A percentile compares a stretch with the other conserved stretches of the same genome.
Evolutionary conservation across 1,140 invertebrate species (phyloP).

Genomic region (Dendrolimus punctatus): DNA sequence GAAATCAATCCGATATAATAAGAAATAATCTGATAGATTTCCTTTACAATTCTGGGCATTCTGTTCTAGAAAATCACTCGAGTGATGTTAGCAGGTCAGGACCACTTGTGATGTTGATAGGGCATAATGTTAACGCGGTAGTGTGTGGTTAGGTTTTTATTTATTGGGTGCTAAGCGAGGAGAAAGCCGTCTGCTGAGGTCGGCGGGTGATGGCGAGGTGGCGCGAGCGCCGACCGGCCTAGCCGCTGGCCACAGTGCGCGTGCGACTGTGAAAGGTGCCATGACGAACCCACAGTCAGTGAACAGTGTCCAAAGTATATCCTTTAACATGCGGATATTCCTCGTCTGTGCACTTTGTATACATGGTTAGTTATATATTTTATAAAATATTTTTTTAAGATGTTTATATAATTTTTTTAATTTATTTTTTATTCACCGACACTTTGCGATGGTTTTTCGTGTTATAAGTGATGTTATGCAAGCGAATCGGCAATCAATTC

Average conservation of each 20-base stretch:
- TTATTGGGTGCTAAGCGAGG: conserved; percentile 21
- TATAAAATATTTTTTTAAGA: conserved; percentile 14
- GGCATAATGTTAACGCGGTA: conserved; percentile 3
- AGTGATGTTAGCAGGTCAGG: too few species aligned
- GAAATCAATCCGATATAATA: too few species aligned
- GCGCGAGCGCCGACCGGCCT: conserved; percentile 11
- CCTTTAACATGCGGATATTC: conserved; percentile 45
- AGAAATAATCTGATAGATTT: too few species aligned
- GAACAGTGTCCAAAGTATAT: conserved; percentile 24
- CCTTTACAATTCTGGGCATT: too few species aligned
- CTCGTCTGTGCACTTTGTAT: conserved; percentile 53
- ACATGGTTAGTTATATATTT: conserved; percentile 42
- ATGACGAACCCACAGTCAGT: conserved; percentile 37
- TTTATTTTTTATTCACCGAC: too few species aligned
- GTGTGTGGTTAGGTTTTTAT: conserved; percentile 1
- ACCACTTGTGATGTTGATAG: background rate
- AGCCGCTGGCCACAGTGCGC: conserved; percentile 38
- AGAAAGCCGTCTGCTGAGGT: conserved; percentile 58
- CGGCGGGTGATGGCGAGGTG: conserved; percentile 31
- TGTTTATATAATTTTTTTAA: background rate
- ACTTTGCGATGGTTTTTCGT: too few species aligned
- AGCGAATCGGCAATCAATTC: conserved; percentile 39
- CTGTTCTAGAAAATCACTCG: too few species aligned
- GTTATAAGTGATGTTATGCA: conserved; percentile 51
- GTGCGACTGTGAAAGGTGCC: conserved; percentile 58